phyloP scores from a whole-genome alignment of 2,888 invertebrate genomes.

The Leucoptera coffeella region DNA sequence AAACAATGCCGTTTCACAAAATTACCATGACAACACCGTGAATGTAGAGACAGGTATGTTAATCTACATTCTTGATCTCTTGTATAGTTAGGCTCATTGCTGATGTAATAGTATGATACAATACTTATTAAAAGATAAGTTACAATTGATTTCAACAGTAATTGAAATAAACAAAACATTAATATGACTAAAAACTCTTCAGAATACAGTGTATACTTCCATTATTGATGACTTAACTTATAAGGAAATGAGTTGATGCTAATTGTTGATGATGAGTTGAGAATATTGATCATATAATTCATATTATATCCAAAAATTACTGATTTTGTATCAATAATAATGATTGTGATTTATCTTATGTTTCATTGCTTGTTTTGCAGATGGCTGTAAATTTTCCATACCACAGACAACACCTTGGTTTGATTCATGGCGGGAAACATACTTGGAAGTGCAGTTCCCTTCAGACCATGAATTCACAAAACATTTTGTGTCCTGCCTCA shows the following conservation, averaged over 20 bases:
- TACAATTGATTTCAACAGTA: too few species aligned
- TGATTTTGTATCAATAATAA: neutral
- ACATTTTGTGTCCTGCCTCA: slow-evolving; percentile 77
- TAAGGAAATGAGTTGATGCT: too few species aligned
- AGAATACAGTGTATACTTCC: too few species aligned
- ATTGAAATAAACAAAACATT: neutral
- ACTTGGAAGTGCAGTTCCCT: slow-evolving; percentile 79
- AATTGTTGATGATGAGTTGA: too few species aligned
- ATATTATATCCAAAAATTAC: neutral
- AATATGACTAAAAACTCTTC: neutral
- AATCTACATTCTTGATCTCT: slow-evolving; percentile 1
- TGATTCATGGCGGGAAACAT: slow-evolving; percentile 90
- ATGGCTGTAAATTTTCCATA: slow-evolving; percentile 57
- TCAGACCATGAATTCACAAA: slow-evolving; percentile 95
- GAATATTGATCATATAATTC: too few species aligned
- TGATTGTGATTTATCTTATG: too few species aligned
- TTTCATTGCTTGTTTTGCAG: slow-evolving; percentile 17
- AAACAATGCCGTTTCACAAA: slow-evolving; percentile 71
- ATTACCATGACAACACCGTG: slow-evolving; percentile 47
- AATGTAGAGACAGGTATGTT: slow-evolving; percentile 45
- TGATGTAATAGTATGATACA: neutral
- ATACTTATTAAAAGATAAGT: neutral
- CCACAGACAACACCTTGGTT: slow-evolving; percentile 88
- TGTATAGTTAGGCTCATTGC: neutral
- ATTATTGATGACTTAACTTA: too few species aligned